Base-by-base conservation (phyloP, 1,140 invertebrate genomes). In the Plectus sambesii region DNA sequence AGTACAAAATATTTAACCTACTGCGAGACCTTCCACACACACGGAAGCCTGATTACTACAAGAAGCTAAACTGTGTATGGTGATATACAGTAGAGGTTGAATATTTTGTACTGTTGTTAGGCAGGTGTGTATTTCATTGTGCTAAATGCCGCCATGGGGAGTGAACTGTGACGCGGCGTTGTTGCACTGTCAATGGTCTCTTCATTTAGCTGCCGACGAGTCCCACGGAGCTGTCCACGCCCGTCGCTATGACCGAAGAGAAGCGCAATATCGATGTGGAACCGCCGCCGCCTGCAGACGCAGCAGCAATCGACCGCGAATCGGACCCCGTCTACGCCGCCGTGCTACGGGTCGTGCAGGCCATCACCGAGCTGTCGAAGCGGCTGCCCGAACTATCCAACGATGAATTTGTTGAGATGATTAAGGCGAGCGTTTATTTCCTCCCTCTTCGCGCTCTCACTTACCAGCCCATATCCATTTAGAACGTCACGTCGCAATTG, bases 321-420 rank as follows among this genome's bases (percentile, higher is more conserved):
- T 35, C 22, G 25, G 54, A 56, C 30, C 20, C 37, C 12, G 26
- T 56, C 35, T 47, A 56, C 41, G 33, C 26, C 23, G 36, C 53
- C 2, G 54, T 51, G 2, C 15, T 54, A 9, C 49, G 49, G 9
- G 27, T 54, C 19, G 49, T 54, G n/a, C 48, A 54, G 39, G 29
- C 49, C 20, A 38, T 54, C 9, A 52, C 49, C 33, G 27, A 36
- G 25, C 15, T 54, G 2, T 43, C 52, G 3, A 54, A 45, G 23
- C 50, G 29, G 1, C 52, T 44, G 22, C 20, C 39, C 9, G 22
- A 44, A 30, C 38, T 52, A 42, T 15, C 49, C 8, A 42, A 43
- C 30, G 49, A 54, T n/a, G 27, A 51, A 9, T 54, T 54, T 37
- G 36, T 54, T 2, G n/a, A 3, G 5, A 26, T 40, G 27, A 29